Evolutionary conservation across 1,140 invertebrate genomes (phyloP).

Genomic region (Coenobita brevimanus): DNA sequence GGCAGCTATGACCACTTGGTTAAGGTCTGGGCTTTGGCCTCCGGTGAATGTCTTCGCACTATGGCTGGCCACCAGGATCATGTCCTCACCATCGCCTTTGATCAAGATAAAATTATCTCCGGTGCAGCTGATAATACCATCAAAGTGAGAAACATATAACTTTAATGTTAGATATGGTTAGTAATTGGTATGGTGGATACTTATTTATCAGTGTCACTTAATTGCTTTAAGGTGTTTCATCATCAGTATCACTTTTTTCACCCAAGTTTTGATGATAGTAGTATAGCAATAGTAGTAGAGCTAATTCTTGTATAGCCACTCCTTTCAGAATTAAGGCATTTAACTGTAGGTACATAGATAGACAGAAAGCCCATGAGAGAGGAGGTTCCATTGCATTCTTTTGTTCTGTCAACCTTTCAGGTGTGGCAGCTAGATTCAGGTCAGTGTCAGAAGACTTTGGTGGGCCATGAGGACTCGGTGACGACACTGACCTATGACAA

Average conservation of each 20-base stretch:
- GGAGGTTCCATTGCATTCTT: background rate
- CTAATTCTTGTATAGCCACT: background rate
- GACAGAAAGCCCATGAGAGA: too few relatives aligned
- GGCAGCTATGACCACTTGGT: slow-evolving; percentile 73
- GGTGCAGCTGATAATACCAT: slow-evolving; percentile 77
- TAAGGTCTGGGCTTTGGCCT: slow-evolving; percentile 72
- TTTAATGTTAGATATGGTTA: too few relatives aligned
- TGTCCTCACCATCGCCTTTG: slow-evolving; percentile 77
- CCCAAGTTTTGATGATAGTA: background rate
- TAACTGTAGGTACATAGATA: too few relatives aligned
- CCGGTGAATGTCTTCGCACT: slow-evolving; percentile 73
- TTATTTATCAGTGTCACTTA: too few relatives aligned
- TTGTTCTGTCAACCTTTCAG: slow-evolving; percentile 69
- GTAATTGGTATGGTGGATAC: too few relatives aligned
- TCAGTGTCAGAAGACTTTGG: slow-evolving; percentile 73
- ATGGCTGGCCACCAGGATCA: slow-evolving; percentile 76
- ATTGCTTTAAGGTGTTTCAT: too few relatives aligned
- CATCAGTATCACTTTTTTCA: too few relatives aligned
- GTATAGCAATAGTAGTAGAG: background rate
- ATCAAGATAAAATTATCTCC: slow-evolving; percentile 75
- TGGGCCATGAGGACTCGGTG: slow-evolving; percentile 76
- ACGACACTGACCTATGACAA: slow-evolving; percentile 76
- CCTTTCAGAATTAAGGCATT: background rate
- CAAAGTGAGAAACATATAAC: slow-evolving; percentile 73
- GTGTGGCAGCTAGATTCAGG: slow-evolving; percentile 74